Conservation (phyloP, 2,888 invertebrate species). For the Aspidiotus rigidus region DNA sequence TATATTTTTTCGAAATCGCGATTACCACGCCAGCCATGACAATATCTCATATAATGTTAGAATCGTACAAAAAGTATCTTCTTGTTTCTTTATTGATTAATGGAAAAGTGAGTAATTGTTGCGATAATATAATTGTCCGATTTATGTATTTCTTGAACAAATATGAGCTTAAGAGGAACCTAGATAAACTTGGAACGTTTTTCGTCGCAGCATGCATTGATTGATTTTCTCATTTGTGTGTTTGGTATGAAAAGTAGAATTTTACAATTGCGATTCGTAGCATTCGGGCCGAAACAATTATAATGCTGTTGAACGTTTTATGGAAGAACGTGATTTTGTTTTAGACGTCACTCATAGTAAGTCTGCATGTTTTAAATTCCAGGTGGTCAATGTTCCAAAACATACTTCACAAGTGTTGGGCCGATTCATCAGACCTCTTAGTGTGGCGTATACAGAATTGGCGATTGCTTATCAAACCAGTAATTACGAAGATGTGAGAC, state of each 20-base stretch:
- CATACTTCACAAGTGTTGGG: conserved; percentile 84
- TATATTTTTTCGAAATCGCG: conserved; percentile 93
- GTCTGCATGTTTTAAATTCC: conserved; percentile 41
- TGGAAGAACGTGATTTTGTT: too few relatives aligned
- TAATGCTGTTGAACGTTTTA: too few relatives aligned
- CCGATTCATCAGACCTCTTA: conserved; percentile 73
- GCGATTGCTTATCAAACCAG: conserved; percentile 69
- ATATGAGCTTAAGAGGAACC: background rate
- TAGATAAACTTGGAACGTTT: too few relatives aligned
- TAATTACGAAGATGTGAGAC: conserved; percentile 60
- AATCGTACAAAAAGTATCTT: conserved; percentile 93
- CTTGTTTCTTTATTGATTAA: conserved; percentile 82
- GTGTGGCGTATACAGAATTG: conserved; percentile 79
- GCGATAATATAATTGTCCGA: background rate
- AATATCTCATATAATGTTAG: conserved; percentile 93
- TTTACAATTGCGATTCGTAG: too few relatives aligned
- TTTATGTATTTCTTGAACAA: background rate
- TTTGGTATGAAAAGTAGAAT: too few relatives aligned
- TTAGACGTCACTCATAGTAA: too few relatives aligned
- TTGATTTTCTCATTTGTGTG: too few relatives aligned
- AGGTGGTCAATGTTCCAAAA: conserved; percentile 57
- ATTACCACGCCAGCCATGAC: conserved; percentile 90
- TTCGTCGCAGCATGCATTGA: too few relatives aligned
- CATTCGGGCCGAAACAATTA: too few relatives aligned
- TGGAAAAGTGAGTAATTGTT: conserved; percentile 65